These are phyloP conservation scores for Mechanitis messenoides DNA, from an alignment of 2,888 invertebrate species.

Conservation along the genomic window DNA sequence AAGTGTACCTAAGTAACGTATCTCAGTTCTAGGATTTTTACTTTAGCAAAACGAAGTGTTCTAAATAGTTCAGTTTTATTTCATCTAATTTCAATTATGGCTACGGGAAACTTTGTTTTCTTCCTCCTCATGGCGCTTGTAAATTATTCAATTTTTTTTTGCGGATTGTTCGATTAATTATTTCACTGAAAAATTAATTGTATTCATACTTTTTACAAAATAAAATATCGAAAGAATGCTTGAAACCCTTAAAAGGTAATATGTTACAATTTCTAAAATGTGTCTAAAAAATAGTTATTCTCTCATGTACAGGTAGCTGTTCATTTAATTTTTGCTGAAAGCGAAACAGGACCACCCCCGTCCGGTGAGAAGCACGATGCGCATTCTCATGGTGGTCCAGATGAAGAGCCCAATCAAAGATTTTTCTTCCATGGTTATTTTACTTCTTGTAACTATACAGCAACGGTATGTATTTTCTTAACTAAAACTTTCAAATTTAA, in stretches of 20 bases:
- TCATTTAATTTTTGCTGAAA: conserved; percentile 35
- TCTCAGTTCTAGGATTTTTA: background rate
- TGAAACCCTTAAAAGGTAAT: no score
- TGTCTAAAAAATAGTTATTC: background rate
- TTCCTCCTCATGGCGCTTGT: conserved; percentile 5
- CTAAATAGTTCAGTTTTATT: background rate
- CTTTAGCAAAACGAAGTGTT: background rate
- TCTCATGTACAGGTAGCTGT: conserved; percentile 33
- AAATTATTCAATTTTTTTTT: background rate
- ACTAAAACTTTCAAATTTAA: background rate
- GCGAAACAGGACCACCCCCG: background rate
- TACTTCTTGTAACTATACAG: conserved; percentile 33
- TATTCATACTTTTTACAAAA: no score
- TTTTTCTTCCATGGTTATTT: conserved; percentile 21
- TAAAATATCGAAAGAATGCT: no score
- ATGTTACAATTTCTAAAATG: no score
- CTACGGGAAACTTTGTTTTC: background rate
- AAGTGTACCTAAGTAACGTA: background rate
- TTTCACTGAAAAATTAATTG: no score
- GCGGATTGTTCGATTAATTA: no score
- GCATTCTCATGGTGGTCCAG: no score
- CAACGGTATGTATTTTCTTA: conserved; percentile 24
- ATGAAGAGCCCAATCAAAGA: conserved; percentile 27
- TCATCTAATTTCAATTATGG: background rate
- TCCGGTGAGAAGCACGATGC: background rate